Conservation (phyloP, 2,888 invertebrate species). For the Entomobrya proxima region DNA sequence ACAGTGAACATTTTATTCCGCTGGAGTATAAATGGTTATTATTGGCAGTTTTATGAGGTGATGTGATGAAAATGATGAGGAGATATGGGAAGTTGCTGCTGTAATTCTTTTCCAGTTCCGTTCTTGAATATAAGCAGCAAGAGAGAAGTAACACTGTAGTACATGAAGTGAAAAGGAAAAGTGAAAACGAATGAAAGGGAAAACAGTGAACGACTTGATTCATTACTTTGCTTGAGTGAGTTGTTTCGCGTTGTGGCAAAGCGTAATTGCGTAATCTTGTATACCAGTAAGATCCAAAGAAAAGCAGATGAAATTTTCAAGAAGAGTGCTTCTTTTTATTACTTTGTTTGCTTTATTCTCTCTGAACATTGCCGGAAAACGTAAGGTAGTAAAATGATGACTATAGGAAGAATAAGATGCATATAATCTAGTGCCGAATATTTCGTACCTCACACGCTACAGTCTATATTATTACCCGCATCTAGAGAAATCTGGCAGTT, state of each 20-base stretch:
- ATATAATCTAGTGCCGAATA: too few species aligned
- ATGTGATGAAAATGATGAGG: neutral
- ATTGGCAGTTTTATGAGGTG: conserved; percentile 19
- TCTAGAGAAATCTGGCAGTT: too few species aligned
- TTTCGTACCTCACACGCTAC: too few species aligned
- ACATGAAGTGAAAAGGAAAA: too few species aligned
- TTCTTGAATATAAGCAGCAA: neutral
- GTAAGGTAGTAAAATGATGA: neutral
- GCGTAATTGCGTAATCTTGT: too few species aligned
- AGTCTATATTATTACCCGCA: too few species aligned
- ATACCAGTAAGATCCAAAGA: too few species aligned
- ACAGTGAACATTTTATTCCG: neutral
- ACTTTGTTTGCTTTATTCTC: neutral
- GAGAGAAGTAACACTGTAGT: too few species aligned
- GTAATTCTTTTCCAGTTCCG: neutral
- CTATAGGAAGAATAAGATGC: neutral
- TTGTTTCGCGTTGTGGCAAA: too few species aligned
- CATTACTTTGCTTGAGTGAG: too few species aligned
- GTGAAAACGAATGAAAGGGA: too few species aligned
- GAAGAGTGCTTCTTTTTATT: conserved; percentile 11
- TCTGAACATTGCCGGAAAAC: neutral
- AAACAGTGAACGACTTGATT: too few species aligned
- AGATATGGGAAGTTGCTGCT: neutral
- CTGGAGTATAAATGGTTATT: neutral
- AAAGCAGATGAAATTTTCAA: conserved; percentile 45